These are phyloP conservation scores for Sus scrofa DNA, from an alignment of 2,113 vertebrate species.

Conservation along the genomic window DNA sequence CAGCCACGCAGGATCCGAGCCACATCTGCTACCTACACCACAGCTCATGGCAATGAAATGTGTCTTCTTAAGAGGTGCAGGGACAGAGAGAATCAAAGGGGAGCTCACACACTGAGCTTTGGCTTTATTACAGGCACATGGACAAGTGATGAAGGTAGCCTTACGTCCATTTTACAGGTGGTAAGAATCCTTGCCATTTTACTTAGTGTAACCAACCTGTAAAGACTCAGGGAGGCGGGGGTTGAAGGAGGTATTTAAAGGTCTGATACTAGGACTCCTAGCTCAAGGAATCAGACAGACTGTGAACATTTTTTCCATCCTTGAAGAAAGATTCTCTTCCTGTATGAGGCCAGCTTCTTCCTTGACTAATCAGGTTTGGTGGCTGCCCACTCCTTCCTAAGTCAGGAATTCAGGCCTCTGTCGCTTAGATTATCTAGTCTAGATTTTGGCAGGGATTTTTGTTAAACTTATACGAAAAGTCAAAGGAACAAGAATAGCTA, in stretches of 20 bases:
- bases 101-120: neutral
- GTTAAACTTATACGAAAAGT: slow-evolving; percentile 14
- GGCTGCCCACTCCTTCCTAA: slow-evolving; percentile 1
- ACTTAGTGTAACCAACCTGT: neutral
- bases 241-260: neutral
- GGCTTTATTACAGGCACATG: slow-evolving; percentile 1
- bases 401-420: slow-evolving; percentile 44
- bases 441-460: neutral
- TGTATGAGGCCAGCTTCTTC: neutral
- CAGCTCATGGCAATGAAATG: too few species aligned
- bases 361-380: neutral
- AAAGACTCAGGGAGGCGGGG: neutral
- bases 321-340: slow-evolving; percentile 21
- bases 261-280: neutral
- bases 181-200: neutral
- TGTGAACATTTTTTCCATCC: neutral
- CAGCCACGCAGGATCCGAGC: too few species aligned
- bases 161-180: neutral
- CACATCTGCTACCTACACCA: too few species aligned
- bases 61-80: neutral
- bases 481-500: slow-evolving; percentile 18
- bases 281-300: neutral
- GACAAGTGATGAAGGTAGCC: neutral
- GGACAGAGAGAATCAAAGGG: neutral
- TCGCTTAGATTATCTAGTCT: slow-evolving; percentile 59